These are phyloP conservation scores for Lemur catta DNA, from an alignment of 2,797 vertebrate genomes.

Conservation along the genomic window DNA sequence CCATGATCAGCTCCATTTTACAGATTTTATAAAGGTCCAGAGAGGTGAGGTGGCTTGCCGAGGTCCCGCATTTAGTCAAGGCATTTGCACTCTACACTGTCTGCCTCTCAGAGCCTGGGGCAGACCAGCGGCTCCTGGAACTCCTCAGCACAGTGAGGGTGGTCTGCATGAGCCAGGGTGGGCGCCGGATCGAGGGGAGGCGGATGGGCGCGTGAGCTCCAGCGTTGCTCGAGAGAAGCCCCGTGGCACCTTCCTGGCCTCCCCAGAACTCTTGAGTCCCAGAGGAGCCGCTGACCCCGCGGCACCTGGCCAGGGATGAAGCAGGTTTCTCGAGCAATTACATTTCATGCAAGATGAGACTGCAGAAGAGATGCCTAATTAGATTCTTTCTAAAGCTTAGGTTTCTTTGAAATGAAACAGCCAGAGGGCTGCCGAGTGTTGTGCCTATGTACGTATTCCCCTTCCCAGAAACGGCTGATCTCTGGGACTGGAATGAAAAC, in stretches of 20 bases:
- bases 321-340: slow-evolving; percentile 79
- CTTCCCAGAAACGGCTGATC: slow-evolving; percentile 7
- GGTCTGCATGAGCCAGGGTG: neutral
- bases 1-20: neutral
- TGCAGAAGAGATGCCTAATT: slow-evolving; percentile 77
- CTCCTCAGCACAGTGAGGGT: neutral
- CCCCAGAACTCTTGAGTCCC: neutral
- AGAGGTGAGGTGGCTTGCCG: neutral
- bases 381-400: slow-evolving; percentile 75
- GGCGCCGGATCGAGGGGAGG: neutral
- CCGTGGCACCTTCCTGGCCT: neutral
- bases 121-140: neutral
- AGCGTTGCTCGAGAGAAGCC: neutral
- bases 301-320: slow-evolving; percentile 41
- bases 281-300: neutral
- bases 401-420: slow-evolving; percentile 79
- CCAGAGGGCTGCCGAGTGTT: neutral
- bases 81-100: neutral
- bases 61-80: neutral
- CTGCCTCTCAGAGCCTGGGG: too few species aligned
- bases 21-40: neutral
- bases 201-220: accelerated
- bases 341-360: slow-evolving; percentile 77
- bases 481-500: neutral
- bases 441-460: neutral